phyloP scores from a whole-genome alignment of 2,797 vertebrate species.

The Crocodylus rhombifer region DNA sequence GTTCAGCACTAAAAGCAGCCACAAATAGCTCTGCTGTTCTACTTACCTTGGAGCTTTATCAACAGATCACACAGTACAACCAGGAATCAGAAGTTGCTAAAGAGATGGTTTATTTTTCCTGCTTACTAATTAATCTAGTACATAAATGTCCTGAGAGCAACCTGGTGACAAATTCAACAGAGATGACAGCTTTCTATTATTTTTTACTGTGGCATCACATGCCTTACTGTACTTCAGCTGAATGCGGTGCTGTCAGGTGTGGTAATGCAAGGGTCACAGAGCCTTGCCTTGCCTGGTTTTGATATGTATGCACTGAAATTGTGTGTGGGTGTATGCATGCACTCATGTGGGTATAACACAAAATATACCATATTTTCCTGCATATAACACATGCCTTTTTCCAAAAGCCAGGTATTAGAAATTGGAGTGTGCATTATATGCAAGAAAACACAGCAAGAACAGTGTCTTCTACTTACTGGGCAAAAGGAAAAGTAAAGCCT shows the following conservation, averaged over 20 bases:
- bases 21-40: background rate
- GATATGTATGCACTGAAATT: background rate
- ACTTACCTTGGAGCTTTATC: background rate
- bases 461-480: too few relatives aligned
- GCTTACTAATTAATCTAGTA: background rate
- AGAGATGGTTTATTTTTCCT: background rate
- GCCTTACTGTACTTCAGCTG: background rate
- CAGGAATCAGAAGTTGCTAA: background rate
- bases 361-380: too few relatives aligned
- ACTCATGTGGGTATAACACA: too few relatives aligned
- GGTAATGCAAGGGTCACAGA: fast-evolving
- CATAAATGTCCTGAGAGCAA: background rate
- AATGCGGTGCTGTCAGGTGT: background rate
- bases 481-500: too few relatives aligned
- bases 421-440: too few relatives aligned
- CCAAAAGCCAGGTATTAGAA: too few relatives aligned
- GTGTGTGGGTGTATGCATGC: too few relatives aligned
- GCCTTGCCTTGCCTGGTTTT: background rate
- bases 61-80: background rate
- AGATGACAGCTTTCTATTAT: fast-evolving
- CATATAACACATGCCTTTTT: too few relatives aligned
- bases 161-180: background rate
- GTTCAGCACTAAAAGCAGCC: background rate
- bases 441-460: too few relatives aligned
- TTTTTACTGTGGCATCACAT: background rate